Conservation (phyloP, 2,888 invertebrate species). For the Ectemnius continuus region DNA sequence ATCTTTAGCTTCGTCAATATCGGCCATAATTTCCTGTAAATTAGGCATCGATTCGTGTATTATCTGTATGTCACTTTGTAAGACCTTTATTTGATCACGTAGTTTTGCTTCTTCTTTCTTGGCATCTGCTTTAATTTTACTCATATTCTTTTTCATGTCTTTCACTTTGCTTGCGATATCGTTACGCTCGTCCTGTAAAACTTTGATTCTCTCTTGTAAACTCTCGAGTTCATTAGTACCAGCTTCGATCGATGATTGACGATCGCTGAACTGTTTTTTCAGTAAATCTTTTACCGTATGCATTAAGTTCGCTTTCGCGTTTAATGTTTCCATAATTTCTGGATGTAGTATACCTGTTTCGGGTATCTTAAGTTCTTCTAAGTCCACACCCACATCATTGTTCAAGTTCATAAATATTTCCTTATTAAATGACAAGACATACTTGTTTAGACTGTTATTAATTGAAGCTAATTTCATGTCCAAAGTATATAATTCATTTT, state of each 20-base stretch:
- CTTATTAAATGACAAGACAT: conserved; percentile 68
- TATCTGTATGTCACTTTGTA: conserved; percentile 56
- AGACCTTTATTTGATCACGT: conserved; percentile 59
- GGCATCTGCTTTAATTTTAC: conserved; percentile 50
- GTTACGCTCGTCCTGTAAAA: conserved; percentile 49
- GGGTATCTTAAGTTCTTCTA: conserved; percentile 67
- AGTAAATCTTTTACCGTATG: conserved; percentile 49
- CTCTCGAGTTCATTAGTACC: conserved; percentile 49
- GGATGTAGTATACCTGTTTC: conserved; percentile 59
- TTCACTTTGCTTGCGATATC: conserved; percentile 50
- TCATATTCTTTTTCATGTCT: conserved; percentile 56
- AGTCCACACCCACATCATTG: conserved; percentile 48
- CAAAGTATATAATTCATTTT: conserved; percentile 67
- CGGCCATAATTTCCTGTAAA: conserved; percentile 35
- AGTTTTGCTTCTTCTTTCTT: conserved; percentile 59
- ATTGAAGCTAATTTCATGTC: conserved; percentile 68
- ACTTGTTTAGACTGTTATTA: conserved; percentile 65
- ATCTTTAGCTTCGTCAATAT: conserved; percentile 61
- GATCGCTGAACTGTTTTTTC: conserved; percentile 37
- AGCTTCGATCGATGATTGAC: conserved; percentile 36
- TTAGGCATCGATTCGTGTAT: conserved; percentile 51
- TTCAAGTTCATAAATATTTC: conserved; percentile 64
- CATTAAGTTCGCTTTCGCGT: conserved; percentile 45
- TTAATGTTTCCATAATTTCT: conserved; percentile 56
- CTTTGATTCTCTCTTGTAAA: conserved; percentile 53